Base-by-base conservation (phyloP, 2,888 invertebrate species). In the Actias luna region DNA sequence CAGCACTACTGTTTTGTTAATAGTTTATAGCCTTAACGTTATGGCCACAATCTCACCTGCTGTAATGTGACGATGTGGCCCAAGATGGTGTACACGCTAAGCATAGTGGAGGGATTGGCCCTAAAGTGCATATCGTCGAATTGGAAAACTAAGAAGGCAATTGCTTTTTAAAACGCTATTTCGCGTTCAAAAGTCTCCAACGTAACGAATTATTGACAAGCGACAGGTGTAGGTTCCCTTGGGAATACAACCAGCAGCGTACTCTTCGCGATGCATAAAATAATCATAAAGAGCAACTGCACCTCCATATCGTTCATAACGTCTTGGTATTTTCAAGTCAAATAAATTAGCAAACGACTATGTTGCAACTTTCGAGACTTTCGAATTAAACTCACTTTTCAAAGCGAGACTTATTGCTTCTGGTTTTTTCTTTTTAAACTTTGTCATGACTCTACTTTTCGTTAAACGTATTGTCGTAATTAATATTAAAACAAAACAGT, bases 141-240 rank as follows among this genome's bases (percentile, higher is more conserved):
- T 12, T n/a, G n/a, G n/a, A n/a, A n/a, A n/a, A n/a, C n/a, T n/a
- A n/a, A n/a, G n/a, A n/a, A n/a, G n/a, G n/a, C n/a, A n/a, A n/a
- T n/a, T 7, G 16, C 36, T 36, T 36, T 7, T 16, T 25, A 27
- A 5, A 14, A 58, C 5, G 18, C 35, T 35, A 59, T 39, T 46
- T 29, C 14, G 18, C 18, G 31, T 42, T 16, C 46, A 59, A 8
- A 0, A 16, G n/a, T 14, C 46, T 25, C 14, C 36, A 25, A n/a
- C 35, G 27, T 55, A 14, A 52, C 57, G 31, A 31, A 58, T 68
- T 71, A 79, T 77, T 69, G 76, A 74, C 68, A 68, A 64, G 36
- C 65, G 72, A 63, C 83, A 83, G 78, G 69, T 83, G 85, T 64
- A 62, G 62, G 70, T 81, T 86, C 86, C 78, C 85, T 66, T 36